Evolutionary conservation across 2,797 vertebrate genomes (phyloP).

Genomic region (Pelochelys cantorii): DNA sequence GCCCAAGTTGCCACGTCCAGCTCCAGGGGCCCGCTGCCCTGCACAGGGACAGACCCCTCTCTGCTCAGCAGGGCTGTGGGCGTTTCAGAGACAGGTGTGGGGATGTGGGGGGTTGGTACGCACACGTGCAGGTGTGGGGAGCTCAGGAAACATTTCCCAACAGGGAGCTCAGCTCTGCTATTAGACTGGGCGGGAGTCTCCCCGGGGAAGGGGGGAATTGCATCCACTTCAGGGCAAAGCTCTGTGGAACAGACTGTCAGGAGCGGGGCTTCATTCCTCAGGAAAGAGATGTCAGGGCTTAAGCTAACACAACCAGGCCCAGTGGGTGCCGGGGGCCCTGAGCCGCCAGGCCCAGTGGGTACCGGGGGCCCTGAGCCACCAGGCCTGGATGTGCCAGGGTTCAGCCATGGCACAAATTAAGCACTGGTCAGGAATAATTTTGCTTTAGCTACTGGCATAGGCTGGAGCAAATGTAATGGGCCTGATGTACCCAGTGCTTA

Average conservation of each 20-base stretch:
- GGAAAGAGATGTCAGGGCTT: too few species aligned
- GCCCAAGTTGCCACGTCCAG: neutral
- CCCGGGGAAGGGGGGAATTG: neutral
- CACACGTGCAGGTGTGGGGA: fast-evolving
- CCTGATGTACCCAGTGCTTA: too few species aligned
- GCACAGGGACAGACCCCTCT: neutral
- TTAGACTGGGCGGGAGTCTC: neutral
- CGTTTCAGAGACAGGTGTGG: neutral
- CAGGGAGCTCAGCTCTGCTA: neutral
- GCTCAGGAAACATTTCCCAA: neutral
- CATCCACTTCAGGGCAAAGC: neutral
- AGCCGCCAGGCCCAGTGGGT: too few species aligned
- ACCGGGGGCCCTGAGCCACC: too few species aligned
- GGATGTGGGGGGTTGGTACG: neutral
- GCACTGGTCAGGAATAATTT: too few species aligned
- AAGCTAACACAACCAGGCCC: too few species aligned
- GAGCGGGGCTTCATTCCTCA: neutral
- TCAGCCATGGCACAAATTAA: too few species aligned
- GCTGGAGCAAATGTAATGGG: too few species aligned
- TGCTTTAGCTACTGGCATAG: too few species aligned
- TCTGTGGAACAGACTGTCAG: neutral
- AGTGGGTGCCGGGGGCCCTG: too few species aligned
- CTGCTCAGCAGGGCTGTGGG: neutral
- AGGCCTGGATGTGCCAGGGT: too few species aligned
- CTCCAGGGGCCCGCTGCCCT: neutral